These are phyloP conservation scores for Drosophila mojavensis DNA, from an alignment of 1,140 invertebrate genomes.

Conservation along the genomic window DNA sequence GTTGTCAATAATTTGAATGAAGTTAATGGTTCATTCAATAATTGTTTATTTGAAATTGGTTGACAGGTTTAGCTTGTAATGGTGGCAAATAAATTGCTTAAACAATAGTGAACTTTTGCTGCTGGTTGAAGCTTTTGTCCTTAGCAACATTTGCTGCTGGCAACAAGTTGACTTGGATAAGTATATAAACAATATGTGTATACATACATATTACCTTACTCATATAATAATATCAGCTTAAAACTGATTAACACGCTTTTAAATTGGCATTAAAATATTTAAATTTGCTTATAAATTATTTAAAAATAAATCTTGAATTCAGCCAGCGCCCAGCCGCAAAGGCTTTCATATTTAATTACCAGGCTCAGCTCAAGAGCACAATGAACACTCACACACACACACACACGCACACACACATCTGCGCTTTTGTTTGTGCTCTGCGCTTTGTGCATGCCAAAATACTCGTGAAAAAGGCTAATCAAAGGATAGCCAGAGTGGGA, in stretches of 20 bases:
- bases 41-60: not conserved
- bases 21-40: not conserved
- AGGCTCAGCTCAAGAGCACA: constrained; percentile 7
- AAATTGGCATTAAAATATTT: not conserved
- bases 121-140: too few relatives aligned
- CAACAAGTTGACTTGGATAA: too few relatives aligned
- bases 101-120: not conserved
- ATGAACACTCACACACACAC: constrained; percentile 13
- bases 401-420: constrained; percentile 12
- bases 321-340: constrained; percentile 2
- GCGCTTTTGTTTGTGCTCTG: constrained; percentile 64
- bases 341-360: constrained; percentile 39
- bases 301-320: not conserved
- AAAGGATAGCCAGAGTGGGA: not conserved
- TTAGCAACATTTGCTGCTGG: too few relatives aligned
- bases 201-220: too few relatives aligned
- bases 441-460: constrained; percentile 76
- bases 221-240: too few relatives aligned
- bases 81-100: too few relatives aligned
- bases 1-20: constrained; percentile 1
- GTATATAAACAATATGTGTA: too few relatives aligned
- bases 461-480: constrained; percentile 42
- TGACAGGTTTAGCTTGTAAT: not conserved
- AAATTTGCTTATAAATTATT: constrained; percentile 1
- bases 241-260: too few relatives aligned